Evolutionary conservation across 2,888 invertebrate species (phyloP).

Genomic region (Agelastica alni): DNA sequence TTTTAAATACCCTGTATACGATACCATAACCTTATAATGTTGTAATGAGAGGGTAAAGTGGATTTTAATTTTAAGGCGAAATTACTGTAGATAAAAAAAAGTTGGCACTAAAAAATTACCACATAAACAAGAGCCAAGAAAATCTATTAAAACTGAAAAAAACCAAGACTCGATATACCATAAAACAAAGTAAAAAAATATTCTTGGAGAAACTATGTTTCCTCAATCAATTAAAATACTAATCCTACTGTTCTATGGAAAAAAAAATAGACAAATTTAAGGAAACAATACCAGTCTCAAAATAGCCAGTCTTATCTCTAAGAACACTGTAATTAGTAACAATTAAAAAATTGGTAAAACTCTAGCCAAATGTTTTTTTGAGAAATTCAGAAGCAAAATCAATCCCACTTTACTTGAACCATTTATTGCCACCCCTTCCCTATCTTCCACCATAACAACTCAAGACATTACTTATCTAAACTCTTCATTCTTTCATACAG

Average conservation of each 20-base stretch:
- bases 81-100: neutral
- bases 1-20: no score
- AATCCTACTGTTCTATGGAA: neutral
- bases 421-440: neutral
- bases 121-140: neutral
- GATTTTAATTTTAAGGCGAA: no score
- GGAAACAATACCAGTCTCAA: neutral
- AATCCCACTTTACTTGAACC: neutral
- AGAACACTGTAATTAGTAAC: neutral
- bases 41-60: no score
- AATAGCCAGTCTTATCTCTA: neutral
- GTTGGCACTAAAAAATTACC: neutral
- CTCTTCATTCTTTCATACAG: neutral
- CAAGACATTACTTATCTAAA: no score
- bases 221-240: neutral
- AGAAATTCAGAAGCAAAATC: constrained; percentile 3
- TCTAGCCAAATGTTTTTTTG: neutral
- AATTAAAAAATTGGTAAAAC: constrained; percentile 1
- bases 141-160: neutral
- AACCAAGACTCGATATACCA: neutral
- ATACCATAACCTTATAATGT: no score
- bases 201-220: neutral
- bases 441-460: neutral
- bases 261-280: neutral
- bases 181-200: neutral